A percentile compares a stretch with the other conserved stretches of the same genome.
These are phyloP conservation scores for Hirtodrosophila cameraria DNA, from an alignment of 2,888 invertebrate species.

Conservation along the genomic window DNA sequence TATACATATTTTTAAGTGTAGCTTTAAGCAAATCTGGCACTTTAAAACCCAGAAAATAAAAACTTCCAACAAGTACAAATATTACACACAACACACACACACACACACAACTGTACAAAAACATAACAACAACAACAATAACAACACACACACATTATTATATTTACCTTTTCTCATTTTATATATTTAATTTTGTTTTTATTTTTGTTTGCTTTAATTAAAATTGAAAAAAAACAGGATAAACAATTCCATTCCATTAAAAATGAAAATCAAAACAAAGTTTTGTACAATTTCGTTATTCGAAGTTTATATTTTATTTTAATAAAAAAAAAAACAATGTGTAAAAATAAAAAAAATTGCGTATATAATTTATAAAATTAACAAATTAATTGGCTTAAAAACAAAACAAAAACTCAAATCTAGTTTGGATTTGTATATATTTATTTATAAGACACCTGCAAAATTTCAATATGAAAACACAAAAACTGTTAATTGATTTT, in stretches of 20 bases:
- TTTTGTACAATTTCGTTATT: slow-evolving; percentile 7
- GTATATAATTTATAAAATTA: slow-evolving; percentile 20
- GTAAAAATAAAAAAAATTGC: slow-evolving; percentile 9
- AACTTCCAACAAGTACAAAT: slow-evolving; percentile 27
- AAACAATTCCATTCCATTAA: not conserved
- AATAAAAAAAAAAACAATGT: not conserved
- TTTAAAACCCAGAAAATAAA: slow-evolving; percentile 29
- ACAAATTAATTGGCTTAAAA: slow-evolving; percentile 3
- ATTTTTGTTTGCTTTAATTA: slow-evolving; percentile 12
- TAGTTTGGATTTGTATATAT: slow-evolving; percentile 14
- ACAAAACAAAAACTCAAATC: not conserved
- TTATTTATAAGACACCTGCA: slow-evolving; percentile 14
- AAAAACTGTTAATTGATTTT: no score
- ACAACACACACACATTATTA: slow-evolving; percentile 13
- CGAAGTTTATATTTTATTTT: not conserved
- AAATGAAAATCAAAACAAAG: not conserved
- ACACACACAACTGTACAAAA: slow-evolving; percentile 35
- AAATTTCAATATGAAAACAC: no score
- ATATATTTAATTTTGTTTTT: slow-evolving; percentile 12
- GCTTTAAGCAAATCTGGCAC: slow-evolving; percentile 44
- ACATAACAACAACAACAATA: slow-evolving; percentile 20
- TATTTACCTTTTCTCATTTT: slow-evolving; percentile 12
- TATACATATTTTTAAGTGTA: slow-evolving; percentile 27
- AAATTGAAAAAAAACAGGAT: not conserved
- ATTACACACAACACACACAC: slow-evolving; percentile 12